Percentiles rank a stretch among this genome's conserved stretches.
These are phyloP conservation scores for Drosophila koepferae DNA, from an alignment of 2,888 invertebrate genomes.

Conservation along the genomic window DNA sequence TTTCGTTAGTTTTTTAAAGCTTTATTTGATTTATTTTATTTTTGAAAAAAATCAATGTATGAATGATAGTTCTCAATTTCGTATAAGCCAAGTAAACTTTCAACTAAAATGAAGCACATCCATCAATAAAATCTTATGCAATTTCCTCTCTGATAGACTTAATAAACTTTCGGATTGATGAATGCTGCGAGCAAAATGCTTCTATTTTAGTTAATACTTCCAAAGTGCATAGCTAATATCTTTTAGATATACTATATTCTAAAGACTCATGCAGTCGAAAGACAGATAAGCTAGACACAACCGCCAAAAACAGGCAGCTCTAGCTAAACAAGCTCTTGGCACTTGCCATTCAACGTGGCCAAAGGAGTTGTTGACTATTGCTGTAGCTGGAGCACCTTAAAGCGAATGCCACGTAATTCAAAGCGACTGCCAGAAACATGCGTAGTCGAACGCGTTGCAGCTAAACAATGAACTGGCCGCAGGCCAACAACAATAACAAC, in stretches of 20 bases:
- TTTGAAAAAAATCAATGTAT: too few species aligned
- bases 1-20: neutral
- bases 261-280: neutral
- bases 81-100: too few species aligned
- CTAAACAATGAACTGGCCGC: conserved; percentile 68
- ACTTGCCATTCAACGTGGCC: conserved; percentile 5
- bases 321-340: conserved; percentile 21
- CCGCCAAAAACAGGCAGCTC: conserved; percentile 51
- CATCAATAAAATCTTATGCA: conserved; percentile 14
- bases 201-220: conserved; percentile 38
- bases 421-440: conserved; percentile 66
- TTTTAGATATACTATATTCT: conserved; percentile 15
- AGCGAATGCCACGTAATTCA: conserved; percentile 45
- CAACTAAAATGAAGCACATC: neutral
- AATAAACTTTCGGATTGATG: conserved; percentile 18
- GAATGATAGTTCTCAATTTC: too few species aligned
- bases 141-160: conserved; percentile 12
- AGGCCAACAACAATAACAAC: conserved; percentile 47
- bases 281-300: conserved; percentile 21
- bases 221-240: conserved; percentile 20
- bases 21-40: neutral
- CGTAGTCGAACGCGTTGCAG: conserved; percentile 58
- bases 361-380: neutral
- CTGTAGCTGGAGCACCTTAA: conserved; percentile 38
- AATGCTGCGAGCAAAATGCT: conserved; percentile 18